Base-by-base conservation (phyloP, 2,797 vertebrate species). In the Sciurus carolinensis region DNA sequence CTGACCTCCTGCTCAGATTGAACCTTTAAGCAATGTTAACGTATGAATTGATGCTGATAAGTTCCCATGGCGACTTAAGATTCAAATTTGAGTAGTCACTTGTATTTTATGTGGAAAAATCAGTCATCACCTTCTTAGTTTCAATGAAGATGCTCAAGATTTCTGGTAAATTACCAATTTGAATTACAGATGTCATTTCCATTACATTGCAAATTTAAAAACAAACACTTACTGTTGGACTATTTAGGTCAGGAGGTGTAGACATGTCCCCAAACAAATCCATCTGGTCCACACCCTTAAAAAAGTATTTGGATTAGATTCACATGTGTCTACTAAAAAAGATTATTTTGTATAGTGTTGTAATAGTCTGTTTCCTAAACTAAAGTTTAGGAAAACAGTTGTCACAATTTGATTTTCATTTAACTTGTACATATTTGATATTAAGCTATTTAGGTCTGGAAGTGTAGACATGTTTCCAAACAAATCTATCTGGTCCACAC, bases 261-360 rank as follows among this genome's bases (percentile, higher is more conserved):
- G 99, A 99, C 99, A 99, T 99, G 98, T 98, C 99, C 98, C 99
- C 99, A 99, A 99, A 99, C 95, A 99, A 99, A 98, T 99, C 98
- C 98, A 99, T 99, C 97, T 99, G 99, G 95, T 99, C 99, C 98
- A 99, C 98, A 97, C 98, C 99, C 99, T 99, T 98, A 95, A 98
- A 98, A 92, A 98, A 98, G 77, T 98, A 98, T 98, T 98, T 94
- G 67, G 82, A 98, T 98, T 98, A 98, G 97, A 97, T 98, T 98
- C 94, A 97, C 82, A 97, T 96, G 96, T 96, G 85, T 97, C 97
- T 93, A 95, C 95, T 80, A 87, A 90, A 87, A 91, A 89, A 54
- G 69, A 73, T 90, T 92, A 92, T 36, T 97, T 88, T 96, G 96
- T 85, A 94, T 85, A 97, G 81, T 90, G 88, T 90, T 30, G 42